Conservation (phyloP, 2,113 vertebrate genomes). For the Hydrochoerus hydrochaeris region DNA sequence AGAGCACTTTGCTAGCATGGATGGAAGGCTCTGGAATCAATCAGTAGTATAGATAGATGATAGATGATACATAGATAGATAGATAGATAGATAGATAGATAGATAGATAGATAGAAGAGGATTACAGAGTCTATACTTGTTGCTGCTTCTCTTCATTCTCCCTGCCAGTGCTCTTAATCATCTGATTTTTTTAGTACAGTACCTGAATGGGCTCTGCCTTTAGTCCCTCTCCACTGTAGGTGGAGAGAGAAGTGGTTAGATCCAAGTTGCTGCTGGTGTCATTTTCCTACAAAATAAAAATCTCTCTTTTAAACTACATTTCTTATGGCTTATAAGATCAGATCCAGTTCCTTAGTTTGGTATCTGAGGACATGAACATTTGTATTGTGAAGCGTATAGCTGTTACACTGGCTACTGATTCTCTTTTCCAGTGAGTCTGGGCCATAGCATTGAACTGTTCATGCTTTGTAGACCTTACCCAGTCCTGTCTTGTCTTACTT, state of each 20-base stretch:
- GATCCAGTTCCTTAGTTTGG: constrained; percentile 11
- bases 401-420: background rate
- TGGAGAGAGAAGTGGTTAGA: background rate
- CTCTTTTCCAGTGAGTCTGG: background rate
- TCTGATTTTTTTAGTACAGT: background rate
- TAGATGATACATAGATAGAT: too few species aligned
- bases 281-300: constrained; percentile 51
- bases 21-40: background rate
- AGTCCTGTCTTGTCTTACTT: background rate
- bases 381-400: background rate
- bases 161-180: background rate
- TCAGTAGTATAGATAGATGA: background rate
- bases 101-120: background rate
- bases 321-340: background rate
- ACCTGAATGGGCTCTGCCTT: background rate
- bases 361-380: background rate
- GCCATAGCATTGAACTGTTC: background rate
- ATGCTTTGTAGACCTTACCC: constrained; percentile 19
- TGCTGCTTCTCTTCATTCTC: background rate
- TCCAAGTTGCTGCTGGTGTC: constrained; percentile 28
- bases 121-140: background rate
- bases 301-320: constrained; percentile 11
- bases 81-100: too few species aligned
- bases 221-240: background rate
- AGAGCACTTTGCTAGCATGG: background rate